Evolutionary conservation across 2,113 vertebrate genomes (phyloP).

Genomic region (Sceloporus tristichus): DNA sequence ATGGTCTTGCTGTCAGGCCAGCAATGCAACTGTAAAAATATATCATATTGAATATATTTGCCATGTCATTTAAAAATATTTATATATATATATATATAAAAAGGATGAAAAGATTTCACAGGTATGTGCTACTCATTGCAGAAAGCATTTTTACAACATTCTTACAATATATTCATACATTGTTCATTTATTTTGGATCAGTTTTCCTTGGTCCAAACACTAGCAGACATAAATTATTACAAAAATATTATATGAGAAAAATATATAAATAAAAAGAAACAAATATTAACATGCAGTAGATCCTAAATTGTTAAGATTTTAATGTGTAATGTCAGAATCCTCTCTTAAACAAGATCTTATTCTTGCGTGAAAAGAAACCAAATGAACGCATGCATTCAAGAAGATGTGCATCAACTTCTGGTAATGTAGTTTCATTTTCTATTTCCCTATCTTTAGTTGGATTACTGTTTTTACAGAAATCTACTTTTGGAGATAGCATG

Average conservation of each 20-base stretch:
- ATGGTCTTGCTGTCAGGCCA: slow-evolving; percentile 27
- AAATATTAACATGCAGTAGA: slow-evolving; percentile 11
- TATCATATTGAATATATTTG: neutral
- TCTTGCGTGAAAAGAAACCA: slow-evolving; percentile 31
- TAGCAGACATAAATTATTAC: neutral
- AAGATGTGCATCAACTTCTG: slow-evolving; percentile 51
- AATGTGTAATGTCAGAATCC: fast-evolving
- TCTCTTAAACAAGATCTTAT: slow-evolving; percentile 22
- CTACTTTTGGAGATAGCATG: slow-evolving; percentile 49
- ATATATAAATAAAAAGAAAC: neutral
- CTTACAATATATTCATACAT: neutral
- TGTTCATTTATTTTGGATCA: slow-evolving; percentile 12
- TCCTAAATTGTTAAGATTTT: neutral
- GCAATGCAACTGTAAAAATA: slow-evolving; percentile 33
- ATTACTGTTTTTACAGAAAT: slow-evolving; percentile 49
- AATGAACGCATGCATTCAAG: slow-evolving; percentile 51
- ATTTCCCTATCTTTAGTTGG: slow-evolving; percentile 35
- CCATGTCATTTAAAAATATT: neutral
- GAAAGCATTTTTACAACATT: neutral
- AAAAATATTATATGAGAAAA: neutral
- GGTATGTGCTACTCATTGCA: neutral
- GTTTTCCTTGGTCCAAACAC: neutral
- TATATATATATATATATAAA: neutral
- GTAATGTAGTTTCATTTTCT: slow-evolving; percentile 35
- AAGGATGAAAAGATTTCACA: neutral